Conservation (phyloP, 2,113 vertebrate species). For the Odocoileus hemionus region DNA sequence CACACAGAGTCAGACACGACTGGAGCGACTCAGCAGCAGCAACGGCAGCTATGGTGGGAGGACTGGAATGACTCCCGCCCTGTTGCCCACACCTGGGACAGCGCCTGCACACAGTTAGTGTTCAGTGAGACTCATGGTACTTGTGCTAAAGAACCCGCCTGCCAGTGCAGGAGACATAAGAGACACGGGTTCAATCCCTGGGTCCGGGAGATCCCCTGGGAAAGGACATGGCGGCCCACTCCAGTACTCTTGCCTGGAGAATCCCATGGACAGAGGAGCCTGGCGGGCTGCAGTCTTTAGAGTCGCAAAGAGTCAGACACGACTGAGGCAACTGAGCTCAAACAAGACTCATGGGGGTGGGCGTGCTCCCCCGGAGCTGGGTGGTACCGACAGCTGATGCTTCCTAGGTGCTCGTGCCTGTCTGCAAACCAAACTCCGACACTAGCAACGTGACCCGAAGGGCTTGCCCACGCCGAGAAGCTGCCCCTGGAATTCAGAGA, state of each 20-base stretch:
- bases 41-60: too few relatives aligned
- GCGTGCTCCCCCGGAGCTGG: rapidly evolving
- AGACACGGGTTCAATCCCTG: background rate
- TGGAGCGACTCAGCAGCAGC: background rate
- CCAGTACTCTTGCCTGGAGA: background rate
- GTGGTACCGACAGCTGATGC: rapidly evolving
- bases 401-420: rapidly evolving
- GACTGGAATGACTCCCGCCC: background rate
- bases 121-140: rapidly evolving
- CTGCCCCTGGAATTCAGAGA: background rate
- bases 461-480: slow-evolving; percentile 33
- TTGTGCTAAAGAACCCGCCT: background rate
- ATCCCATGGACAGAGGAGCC: background rate
- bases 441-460: background rate
- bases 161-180: background rate
- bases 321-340: background rate
- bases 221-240: background rate
- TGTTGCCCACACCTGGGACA: rapidly evolving
- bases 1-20: background rate
- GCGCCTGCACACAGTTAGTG: rapidly evolving
- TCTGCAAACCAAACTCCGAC: rapidly evolving
- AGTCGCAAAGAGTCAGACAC: background rate
- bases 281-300: background rate
- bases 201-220: background rate
- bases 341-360: rapidly evolving